Evolutionary conservation across 2,888 invertebrate genomes (phyloP), one percentile per base, ranked within the genome.

Genomic region (Lypha dubia): DNA sequence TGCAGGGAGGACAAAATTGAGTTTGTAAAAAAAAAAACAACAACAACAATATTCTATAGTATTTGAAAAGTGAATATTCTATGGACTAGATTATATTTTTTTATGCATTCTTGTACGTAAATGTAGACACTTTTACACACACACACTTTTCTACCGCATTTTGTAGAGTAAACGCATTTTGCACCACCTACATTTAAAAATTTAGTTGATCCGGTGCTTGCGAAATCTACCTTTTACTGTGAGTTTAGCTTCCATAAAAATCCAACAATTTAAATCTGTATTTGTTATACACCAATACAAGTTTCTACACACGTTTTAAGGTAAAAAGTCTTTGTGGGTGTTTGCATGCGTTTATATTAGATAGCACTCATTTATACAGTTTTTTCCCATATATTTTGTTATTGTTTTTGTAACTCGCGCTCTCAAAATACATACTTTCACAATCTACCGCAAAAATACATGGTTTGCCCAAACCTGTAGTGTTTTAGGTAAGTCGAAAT

Each of bases 221-320:
- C 49, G 17, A 56, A n/a, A 28, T 38, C 6, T 68, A 68, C 46
- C 53, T 68, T 38, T 56, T 13, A n/a, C 53, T 51, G 68, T 73
- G 58, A 74, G 81, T 77, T 81, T 81, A 77, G 81, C 81, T 84
- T 84, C 74, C 84, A 84, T 84, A 9, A 84, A 84, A 84, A 81
- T 84, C 62, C 51, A 35, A 53, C 79, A 79, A 76, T 74, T 79
- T 83, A 76, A 80, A 70, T n/a, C 63, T 58, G 35, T 53, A n/a
- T 17, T n/a, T 53, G n/a, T 15, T 22, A 8, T 32, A 38, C 20
- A 76, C 11, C 49, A 38, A 38, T 15, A 68, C 13, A 1, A 22
- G 44, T 41, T 20, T n/a, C 32, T 58, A 9, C n/a, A 56, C 56
- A 73, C 65, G 15, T 73, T 65, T 13, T 60, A 67, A 65, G 65